Evolutionary conservation across 2,113 vertebrate genomes (phyloP).

Genomic region (Protomyctophum bolini): DNA sequence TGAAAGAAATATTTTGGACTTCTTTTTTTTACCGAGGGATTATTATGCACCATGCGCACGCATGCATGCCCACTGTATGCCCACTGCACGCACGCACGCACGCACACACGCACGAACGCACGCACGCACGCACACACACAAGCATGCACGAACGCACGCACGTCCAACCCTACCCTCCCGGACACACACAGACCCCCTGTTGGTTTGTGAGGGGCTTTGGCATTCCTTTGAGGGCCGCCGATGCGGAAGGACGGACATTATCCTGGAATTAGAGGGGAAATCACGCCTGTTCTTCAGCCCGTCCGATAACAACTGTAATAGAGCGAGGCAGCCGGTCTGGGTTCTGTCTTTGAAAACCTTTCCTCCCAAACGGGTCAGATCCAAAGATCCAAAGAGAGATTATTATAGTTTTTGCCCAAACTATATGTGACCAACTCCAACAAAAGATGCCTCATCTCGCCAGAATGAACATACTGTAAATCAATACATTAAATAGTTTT

Average conservation of each 20-base stretch:
- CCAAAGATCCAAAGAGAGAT: too few species aligned
- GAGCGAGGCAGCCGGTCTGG: constrained; percentile 18
- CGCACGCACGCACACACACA: constrained; percentile 27
- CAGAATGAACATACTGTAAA: too few species aligned
- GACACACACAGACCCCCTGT: constrained; percentile 56
- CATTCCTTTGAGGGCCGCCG: constrained; percentile 74
- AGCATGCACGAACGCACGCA: constrained; percentile 24
- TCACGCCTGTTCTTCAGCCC: constrained; percentile 74
- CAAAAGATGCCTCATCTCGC: too few species aligned
- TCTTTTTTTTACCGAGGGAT: too few species aligned
- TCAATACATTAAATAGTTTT: too few species aligned
- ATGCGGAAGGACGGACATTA: constrained; percentile 80
- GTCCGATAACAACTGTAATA: constrained; percentile 67
- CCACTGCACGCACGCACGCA: neutral
- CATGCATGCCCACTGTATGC: too few species aligned
- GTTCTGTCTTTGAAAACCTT: too few species aligned
- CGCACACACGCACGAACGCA: neutral
- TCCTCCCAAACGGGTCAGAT: too few species aligned
- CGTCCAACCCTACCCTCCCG: constrained; percentile 31
- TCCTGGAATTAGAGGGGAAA: constrained; percentile 78
- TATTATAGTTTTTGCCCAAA: too few species aligned
- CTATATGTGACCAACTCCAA: too few species aligned
- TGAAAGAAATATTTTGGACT: too few species aligned
- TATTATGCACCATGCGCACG: too few species aligned
- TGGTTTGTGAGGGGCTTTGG: constrained; percentile 64